Percentiles rank a stretch among this genome's conserved stretches.
These are phyloP conservation scores for Salvelinus fontinalis DNA, from an alignment of 2,113 vertebrate species.

Conservation along the genomic window DNA sequence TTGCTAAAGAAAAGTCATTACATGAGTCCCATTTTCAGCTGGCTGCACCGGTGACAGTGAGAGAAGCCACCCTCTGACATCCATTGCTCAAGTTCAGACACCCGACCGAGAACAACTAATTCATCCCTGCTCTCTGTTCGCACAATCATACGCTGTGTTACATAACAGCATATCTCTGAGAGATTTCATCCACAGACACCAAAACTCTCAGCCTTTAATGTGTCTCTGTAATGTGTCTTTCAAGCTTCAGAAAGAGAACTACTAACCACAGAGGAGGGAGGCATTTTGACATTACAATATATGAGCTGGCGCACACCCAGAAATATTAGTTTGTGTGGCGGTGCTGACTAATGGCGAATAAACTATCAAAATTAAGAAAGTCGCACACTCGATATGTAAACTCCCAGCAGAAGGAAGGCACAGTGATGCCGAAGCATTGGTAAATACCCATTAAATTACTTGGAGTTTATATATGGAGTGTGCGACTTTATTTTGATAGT, in stretches of 20 bases:
- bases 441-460: too few species aligned
- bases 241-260: not conserved
- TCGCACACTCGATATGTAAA: too few species aligned
- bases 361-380: too few species aligned
- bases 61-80: slow-evolving; percentile 24
- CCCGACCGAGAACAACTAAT: slow-evolving; percentile 19
- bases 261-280: not conserved
- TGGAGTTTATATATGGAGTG: too few species aligned
- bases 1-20: slow-evolving; percentile 59
- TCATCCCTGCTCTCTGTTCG: slow-evolving; percentile 9
- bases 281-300: not conserved
- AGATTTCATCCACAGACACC: slow-evolving; percentile 14
- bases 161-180: not conserved
- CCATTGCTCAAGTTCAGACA: slow-evolving; percentile 25
- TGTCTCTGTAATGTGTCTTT: slow-evolving; percentile 2
- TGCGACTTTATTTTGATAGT: too few species aligned
- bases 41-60: slow-evolving; percentile 26
- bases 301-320: too few species aligned
- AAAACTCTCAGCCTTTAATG: not conserved
- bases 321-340: too few species aligned
- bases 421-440: too few species aligned
- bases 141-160: slow-evolving; percentile 21
- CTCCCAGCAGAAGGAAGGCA: too few species aligned
- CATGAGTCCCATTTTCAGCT: slow-evolving; percentile 38
- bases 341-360: too few species aligned